A percentile compares a stretch with the other conserved stretches of the same genome.
These are phyloP conservation scores for Eira barbara DNA, from an alignment of 2,113 vertebrate species.

Conservation along the genomic window DNA sequence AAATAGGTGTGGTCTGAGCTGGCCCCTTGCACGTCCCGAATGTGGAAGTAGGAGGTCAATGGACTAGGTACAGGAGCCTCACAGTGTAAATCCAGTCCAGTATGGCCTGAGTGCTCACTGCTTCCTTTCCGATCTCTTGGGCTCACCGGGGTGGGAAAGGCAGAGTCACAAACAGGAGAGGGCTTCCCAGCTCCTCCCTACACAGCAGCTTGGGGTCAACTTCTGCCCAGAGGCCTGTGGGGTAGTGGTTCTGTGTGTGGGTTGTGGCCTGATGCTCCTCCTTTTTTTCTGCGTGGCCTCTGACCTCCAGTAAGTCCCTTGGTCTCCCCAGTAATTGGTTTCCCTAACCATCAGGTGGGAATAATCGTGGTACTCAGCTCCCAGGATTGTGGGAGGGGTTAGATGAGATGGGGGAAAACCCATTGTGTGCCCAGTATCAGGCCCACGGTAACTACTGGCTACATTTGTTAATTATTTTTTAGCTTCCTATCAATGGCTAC, in stretches of 20 bases:
- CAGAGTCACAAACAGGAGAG: background rate
- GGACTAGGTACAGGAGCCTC: background rate
- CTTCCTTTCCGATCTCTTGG: background rate
- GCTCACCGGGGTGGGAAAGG: background rate
- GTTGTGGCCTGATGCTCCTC: background rate
- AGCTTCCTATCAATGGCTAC: background rate
- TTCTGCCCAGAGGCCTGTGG: background rate
- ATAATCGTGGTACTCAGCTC: background rate
- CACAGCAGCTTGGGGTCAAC: background rate
- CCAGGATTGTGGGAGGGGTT: background rate
- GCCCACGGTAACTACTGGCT: background rate
- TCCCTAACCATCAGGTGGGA: background rate
- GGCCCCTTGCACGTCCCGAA: accelerated
- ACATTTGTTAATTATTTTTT: background rate
- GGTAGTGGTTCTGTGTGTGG: no score
- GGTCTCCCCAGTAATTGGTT: background rate
- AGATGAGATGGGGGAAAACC: background rate
- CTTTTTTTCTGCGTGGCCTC: background rate
- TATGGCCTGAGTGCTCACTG: accelerated
- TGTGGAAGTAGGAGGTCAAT: background rate
- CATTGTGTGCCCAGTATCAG: background rate
- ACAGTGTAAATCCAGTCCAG: background rate
- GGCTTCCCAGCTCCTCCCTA: background rate
- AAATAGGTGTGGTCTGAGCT: background rate
- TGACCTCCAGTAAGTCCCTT: no score